phyloP scores from a whole-genome alignment of 1,140 invertebrate genomes.

The Dryas iulia region DNA sequence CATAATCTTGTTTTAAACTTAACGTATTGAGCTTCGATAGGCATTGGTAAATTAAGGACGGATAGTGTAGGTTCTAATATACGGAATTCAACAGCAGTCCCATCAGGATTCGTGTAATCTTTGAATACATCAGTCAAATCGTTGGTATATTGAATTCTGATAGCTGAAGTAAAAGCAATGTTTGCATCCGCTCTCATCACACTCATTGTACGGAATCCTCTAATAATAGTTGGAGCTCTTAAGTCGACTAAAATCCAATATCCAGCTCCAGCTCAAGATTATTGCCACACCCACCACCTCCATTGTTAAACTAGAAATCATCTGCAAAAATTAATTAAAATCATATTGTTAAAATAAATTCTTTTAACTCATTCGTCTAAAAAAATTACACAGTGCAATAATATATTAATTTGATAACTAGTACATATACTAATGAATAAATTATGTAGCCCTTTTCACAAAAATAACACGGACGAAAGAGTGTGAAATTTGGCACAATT shows the following conservation, averaged over 20 bases:
- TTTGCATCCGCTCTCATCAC: conserved; percentile 89
- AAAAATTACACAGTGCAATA: no score
- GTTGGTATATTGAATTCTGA: conserved; percentile 93
- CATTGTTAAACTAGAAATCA: conserved; percentile 90
- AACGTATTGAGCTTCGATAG: conserved; percentile 94
- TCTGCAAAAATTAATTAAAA: conserved; percentile 60
- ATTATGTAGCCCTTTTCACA: no score
- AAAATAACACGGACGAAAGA: no score
- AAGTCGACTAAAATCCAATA: conserved; percentile 94
- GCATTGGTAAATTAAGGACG: conserved; percentile 92
- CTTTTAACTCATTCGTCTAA: no score
- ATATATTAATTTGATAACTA: no score
- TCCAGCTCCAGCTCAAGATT: conserved; percentile 89
- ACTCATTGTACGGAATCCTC: conserved; percentile 94
- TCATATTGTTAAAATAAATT: no score
- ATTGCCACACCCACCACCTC: conserved; percentile 94
- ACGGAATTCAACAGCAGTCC: conserved; percentile 95
- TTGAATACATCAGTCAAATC: conserved; percentile 93
- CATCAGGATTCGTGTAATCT: conserved; percentile 95
- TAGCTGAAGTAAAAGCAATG: conserved; percentile 92
- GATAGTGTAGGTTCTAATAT: conserved; percentile 93
- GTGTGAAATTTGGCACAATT: no score
- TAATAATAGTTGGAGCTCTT: conserved; percentile 93
- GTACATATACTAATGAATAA: no score
- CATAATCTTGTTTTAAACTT: conserved; percentile 93